Percentiles rank a stretch among this genome's conserved stretches.
These are phyloP conservation scores for Polymixis lichenea DNA, from an alignment of 2,888 invertebrate genomes.

Conservation along the genomic window DNA sequence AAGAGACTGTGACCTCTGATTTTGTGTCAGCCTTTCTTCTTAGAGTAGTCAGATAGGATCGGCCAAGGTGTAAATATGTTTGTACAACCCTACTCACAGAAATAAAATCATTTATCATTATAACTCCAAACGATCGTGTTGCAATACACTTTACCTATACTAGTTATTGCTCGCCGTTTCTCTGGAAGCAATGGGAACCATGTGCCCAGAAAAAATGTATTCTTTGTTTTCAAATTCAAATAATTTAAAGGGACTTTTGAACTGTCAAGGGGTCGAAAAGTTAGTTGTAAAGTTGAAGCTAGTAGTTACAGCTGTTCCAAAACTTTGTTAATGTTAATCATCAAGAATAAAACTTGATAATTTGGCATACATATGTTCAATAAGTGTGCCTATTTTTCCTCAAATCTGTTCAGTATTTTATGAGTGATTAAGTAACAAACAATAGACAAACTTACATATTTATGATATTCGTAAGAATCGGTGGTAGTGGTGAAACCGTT, in stretches of 20 bases:
- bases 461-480: background rate
- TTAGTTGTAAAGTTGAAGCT: too few relatives aligned
- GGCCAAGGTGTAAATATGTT: too few relatives aligned
- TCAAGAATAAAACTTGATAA: background rate
- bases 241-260: background rate
- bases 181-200: background rate
- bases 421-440: background rate
- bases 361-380: background rate
- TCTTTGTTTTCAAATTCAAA: background rate
- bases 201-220: background rate
- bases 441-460: background rate
- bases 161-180: background rate
- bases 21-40: too few relatives aligned
- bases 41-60: too few relatives aligned
- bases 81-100: too few relatives aligned
- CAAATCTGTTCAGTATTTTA: too few relatives aligned
- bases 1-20: too few relatives aligned
- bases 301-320: too few relatives aligned
- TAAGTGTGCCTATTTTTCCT: too few relatives aligned
- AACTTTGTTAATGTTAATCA: too few relatives aligned
- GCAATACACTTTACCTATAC: background rate
- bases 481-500: background rate
- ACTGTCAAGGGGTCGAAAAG: background rate
- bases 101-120: too few relatives aligned
- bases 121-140: too few relatives aligned